Evolutionary conservation across 2,888 invertebrate genomes (phyloP).

Genomic region (Schizaphis graminum): DNA sequence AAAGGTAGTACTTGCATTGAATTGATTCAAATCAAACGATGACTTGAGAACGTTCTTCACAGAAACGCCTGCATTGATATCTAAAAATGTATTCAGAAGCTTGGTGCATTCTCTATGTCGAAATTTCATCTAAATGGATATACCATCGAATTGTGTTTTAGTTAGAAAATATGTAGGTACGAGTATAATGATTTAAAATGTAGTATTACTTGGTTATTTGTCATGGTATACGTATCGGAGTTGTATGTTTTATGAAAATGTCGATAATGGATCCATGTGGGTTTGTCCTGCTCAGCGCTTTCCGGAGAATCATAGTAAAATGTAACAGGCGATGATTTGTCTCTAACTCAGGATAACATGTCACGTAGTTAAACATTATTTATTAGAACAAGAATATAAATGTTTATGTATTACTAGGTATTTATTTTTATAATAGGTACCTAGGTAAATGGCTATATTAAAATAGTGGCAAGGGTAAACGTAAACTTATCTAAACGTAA

Average conservation of each 20-base stretch:
- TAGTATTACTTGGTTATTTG: conserved; percentile 71
- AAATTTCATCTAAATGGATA: conserved; percentile 22
- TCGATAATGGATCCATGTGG: conserved; percentile 70
- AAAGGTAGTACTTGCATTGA: conserved; percentile 7
- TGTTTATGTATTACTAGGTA: too few relatives aligned
- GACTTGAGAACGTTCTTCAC: conserved; percentile 67
- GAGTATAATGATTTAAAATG: background rate
- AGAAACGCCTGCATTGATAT: conserved; percentile 72
- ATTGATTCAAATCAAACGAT: conserved; percentile 8
- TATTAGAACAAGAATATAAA: background rate
- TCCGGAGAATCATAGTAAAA: conserved; percentile 72
- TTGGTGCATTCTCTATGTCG: conserved; percentile 74
- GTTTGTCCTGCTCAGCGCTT: conserved; percentile 70
- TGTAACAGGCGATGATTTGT: conserved; percentile 72
- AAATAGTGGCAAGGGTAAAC: background rate
- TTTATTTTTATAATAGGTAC: background rate
- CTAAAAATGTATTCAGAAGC: conserved; percentile 73
- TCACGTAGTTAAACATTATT: background rate
- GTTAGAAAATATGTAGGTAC: conserved; percentile 31
- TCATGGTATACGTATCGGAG: conserved; percentile 70
- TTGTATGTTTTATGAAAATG: conserved; percentile 68
- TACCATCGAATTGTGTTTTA: background rate
- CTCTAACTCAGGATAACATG: conserved; percentile 67
- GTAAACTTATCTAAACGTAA: too few relatives aligned
- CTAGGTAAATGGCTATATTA: background rate